These are phyloP conservation scores for Cheilosia soror DNA, from an alignment of 2,888 invertebrate genomes.

Conservation along the genomic window DNA sequence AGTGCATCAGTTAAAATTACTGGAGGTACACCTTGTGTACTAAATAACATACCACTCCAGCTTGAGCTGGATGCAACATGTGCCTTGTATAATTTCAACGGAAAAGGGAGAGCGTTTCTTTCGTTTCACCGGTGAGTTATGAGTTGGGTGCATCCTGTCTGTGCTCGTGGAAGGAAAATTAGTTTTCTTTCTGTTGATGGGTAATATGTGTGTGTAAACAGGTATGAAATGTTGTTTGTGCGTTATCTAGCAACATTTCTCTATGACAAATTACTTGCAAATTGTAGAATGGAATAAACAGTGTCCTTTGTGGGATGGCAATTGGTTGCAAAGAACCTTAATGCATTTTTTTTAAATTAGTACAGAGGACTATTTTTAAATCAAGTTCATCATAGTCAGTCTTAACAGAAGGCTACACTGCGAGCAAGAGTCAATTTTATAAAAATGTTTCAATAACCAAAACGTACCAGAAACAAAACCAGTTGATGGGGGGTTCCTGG, in stretches of 20 bases:
- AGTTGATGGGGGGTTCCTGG: too few relatives aligned
- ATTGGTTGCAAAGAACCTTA: not conserved
- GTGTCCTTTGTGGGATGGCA: not conserved
- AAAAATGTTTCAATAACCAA: too few relatives aligned
- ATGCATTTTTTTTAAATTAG: too few relatives aligned
- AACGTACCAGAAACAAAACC: too few relatives aligned
- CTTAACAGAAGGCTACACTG: too few relatives aligned
- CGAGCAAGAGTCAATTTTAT: too few relatives aligned
- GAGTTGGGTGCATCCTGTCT: conserved; percentile 62
- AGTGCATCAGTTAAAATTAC: conserved; percentile 72
- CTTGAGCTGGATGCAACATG: conserved; percentile 67
- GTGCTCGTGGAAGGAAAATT: conserved; percentile 32
- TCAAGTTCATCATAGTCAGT: too few relatives aligned
- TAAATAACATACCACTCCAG: not conserved
- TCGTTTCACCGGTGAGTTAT: conserved; percentile 43
- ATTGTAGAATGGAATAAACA: conserved; percentile 10
- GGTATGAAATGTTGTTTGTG: conserved; percentile 42
- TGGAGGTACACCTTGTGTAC: not conserved
- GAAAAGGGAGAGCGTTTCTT: conserved; percentile 1
- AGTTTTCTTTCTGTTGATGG: conserved; percentile 58
- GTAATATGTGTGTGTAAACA: conserved; percentile 53
- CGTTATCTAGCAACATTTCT: conserved; percentile 9
- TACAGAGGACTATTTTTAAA: too few relatives aligned
- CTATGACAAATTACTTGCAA: conserved; percentile 36
- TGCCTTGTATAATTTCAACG: conserved; percentile 45